A percentile compares a stretch with the other conserved stretches of the same genome.
Conservation (phyloP, 35 echinoderm and acorn worm species). For the Apostichopus californicus region DNA sequence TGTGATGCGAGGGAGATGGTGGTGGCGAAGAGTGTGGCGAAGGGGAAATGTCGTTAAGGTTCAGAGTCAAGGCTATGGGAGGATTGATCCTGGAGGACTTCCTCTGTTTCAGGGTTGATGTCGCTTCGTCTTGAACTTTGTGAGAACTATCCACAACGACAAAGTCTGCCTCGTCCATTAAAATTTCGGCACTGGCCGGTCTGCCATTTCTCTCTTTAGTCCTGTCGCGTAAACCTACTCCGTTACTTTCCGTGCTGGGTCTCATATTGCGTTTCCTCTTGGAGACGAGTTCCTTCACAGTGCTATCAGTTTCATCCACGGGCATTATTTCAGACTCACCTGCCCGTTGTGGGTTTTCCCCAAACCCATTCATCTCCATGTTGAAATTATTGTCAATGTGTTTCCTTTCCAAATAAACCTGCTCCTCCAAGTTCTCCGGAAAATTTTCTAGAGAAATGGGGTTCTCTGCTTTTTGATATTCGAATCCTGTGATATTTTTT, state of each 20-base stretch:
- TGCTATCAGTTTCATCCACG: conserved; percentile 5
- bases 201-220: conserved; percentile 31
- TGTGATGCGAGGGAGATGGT: conserved; percentile 47
- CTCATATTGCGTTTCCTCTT: background rate
- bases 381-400: conserved; percentile 6
- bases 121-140: conserved; percentile 21
- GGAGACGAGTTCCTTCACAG: background rate
- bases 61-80: conserved; percentile 47
- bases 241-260: background rate
- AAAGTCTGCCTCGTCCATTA: conserved; percentile 32
- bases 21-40: conserved; percentile 74
- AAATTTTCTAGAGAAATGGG: background rate
- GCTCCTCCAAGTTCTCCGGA: conserved; percentile 15
- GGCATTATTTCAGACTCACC: background rate
- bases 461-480: background rate
- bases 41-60: conserved; percentile 57
- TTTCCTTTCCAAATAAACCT: background rate
- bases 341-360: background rate
- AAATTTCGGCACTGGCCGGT: conserved; percentile 72
- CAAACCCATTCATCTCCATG: conserved; percentile 20
- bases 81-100: conserved; percentile 84
- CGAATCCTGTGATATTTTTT: background rate
- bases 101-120: conserved; percentile 19
- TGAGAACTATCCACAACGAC: conserved; percentile 15
- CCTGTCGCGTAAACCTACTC: background rate